Evolutionary conservation across 2,797 vertebrate genomes (phyloP).

Genomic region (Hoplostethus mediterraneus): DNA sequence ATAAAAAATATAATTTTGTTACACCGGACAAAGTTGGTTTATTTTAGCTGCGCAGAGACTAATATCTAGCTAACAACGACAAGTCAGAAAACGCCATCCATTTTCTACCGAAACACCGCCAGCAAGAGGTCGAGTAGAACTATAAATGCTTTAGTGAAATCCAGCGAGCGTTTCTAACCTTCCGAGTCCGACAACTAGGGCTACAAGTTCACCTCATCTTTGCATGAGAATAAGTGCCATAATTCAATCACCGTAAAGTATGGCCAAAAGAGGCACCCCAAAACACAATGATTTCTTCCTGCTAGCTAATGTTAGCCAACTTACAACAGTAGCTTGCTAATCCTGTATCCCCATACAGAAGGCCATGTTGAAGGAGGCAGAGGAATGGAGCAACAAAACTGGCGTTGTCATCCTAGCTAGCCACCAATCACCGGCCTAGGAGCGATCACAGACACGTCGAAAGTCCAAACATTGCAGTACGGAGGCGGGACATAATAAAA

Average conservation of each 20-base stretch:
- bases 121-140: conserved; percentile 29
- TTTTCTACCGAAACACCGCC: conserved; percentile 63
- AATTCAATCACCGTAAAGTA: neutral
- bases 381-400: conserved; percentile 76
- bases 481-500: conserved; percentile 72
- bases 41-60: conserved; percentile 14
- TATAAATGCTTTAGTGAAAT: conserved; percentile 18
- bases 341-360: conserved; percentile 59
- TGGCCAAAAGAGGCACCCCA: neutral
- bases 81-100: conserved; percentile 67
- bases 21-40: neutral
- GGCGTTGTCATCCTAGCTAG: conserved; percentile 76
- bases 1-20: neutral
- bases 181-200: neutral
- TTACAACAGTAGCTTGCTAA: conserved; percentile 50
- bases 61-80: conserved; percentile 34
- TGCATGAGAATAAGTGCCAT: neutral
- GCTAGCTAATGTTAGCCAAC: conserved; percentile 48
- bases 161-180: conserved; percentile 27
- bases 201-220: neutral
- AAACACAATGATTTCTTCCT: conserved; percentile 17
- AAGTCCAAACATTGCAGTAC: conserved; percentile 66
- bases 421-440: conserved; percentile 77
- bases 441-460: conserved; percentile 59
- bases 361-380: conserved; percentile 80